Evolutionary conservation across 2,888 invertebrate species (phyloP).

Genomic region (Chesias legatella): DNA sequence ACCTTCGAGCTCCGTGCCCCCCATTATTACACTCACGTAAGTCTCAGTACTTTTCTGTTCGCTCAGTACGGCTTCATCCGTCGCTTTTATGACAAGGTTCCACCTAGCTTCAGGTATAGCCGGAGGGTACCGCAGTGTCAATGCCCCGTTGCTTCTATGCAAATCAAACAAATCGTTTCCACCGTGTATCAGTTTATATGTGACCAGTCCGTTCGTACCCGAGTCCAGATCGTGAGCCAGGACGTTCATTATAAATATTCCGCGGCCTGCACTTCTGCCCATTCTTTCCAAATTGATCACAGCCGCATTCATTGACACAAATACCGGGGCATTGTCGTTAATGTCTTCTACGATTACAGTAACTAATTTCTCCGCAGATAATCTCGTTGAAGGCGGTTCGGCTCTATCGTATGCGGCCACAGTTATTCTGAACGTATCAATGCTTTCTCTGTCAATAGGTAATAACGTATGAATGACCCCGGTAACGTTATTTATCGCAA

Average conservation of each 20-base stretch:
- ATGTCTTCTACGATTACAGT: slow-evolving; percentile 96
- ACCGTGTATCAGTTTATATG: slow-evolving; percentile 91
- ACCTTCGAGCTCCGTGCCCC: slow-evolving; percentile 79
- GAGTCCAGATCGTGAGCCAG: slow-evolving; percentile 93
- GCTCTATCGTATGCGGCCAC: slow-evolving; percentile 96
- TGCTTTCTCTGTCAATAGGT: slow-evolving; percentile 93
- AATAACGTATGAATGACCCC: slow-evolving; percentile 93
- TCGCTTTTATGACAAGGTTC: slow-evolving; percentile 91
- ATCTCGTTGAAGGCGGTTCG: slow-evolving; percentile 83
- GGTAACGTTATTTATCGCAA: slow-evolving; percentile 91
- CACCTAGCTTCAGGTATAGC: slow-evolving; percentile 86
- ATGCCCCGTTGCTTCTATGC: slow-evolving; percentile 89
- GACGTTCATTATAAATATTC: slow-evolving; percentile 87
- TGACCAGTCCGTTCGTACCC: slow-evolving; percentile 94
- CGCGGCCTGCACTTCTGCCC: slow-evolving; percentile 74
- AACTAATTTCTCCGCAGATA: slow-evolving; percentile 94
- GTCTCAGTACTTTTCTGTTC: slow-evolving; percentile 93
- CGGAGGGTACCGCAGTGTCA: slow-evolving; percentile 82
- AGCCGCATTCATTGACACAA: slow-evolving; percentile 95
- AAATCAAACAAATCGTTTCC: slow-evolving; percentile 89
- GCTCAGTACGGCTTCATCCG: slow-evolving; percentile 94
- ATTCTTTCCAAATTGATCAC: slow-evolving; percentile 83
- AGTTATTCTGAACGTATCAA: slow-evolving; percentile 92
- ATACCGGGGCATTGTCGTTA: slow-evolving; percentile 95
- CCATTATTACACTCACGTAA: slow-evolving; percentile 90